A percentile compares a stretch with the other conserved stretches of the same genome.
Conservation (phyloP, 2,113 vertebrate species). For the Nibea albiflora region DNA sequence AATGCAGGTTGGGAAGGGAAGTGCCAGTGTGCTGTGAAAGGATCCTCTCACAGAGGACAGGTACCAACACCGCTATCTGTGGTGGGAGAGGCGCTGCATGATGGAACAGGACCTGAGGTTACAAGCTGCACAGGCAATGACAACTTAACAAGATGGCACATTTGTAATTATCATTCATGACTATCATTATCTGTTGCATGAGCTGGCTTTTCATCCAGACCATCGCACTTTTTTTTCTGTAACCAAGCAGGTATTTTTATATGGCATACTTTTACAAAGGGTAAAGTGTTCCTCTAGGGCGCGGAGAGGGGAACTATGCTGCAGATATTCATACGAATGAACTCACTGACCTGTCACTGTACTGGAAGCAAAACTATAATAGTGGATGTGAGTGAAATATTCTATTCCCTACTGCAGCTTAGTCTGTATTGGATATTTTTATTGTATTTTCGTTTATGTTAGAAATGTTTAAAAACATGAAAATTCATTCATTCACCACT, state of each 20-base stretch:
- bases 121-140: constrained; percentile 72
- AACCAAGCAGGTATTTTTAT: constrained; percentile 80
- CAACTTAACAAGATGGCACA: constrained; percentile 79
- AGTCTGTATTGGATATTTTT: background rate
- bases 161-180: constrained; percentile 83
- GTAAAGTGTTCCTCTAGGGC: constrained; percentile 53
- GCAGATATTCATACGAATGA: constrained; percentile 45
- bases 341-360: constrained; percentile 60
- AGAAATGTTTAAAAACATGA: background rate
- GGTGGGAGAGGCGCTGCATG: constrained; percentile 60
- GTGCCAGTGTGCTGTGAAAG: constrained; percentile 51
- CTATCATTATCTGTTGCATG: constrained; percentile 80
- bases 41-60: constrained; percentile 67
- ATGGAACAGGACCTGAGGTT: constrained; percentile 74
- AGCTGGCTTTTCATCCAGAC: constrained; percentile 67
- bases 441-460: constrained; percentile 5
- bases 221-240: constrained; percentile 60
- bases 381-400: background rate
- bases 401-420: background rate
- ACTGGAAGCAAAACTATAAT: constrained; percentile 16
- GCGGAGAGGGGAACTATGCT: constrained; percentile 25
- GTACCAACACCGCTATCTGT: constrained; percentile 59
- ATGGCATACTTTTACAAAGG: constrained; percentile 54
- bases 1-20: constrained; percentile 54
- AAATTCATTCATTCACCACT: too few relatives aligned